Conservation (phyloP, 2,888 invertebrate species). For the Strigamia maritima region DNA sequence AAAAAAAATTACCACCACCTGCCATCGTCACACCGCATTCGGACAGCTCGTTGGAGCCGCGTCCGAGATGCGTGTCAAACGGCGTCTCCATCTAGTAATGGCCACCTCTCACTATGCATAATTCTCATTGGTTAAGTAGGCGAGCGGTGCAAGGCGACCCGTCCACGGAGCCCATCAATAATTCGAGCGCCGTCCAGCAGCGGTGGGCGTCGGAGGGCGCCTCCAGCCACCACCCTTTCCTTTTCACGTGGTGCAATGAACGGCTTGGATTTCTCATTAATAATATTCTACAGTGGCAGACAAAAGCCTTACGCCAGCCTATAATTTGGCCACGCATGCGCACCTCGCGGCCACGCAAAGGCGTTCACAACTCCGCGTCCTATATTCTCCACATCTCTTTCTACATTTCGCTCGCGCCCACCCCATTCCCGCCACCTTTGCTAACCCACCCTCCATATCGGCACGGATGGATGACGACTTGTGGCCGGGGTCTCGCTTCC, state of each 20-base stretch:
- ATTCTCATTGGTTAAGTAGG: conserved; percentile 34
- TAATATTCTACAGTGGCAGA: conserved; percentile 34
- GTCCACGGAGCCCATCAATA: conserved; percentile 30
- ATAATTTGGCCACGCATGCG: conserved; percentile 34
- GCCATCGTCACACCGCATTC: conserved; percentile 1
- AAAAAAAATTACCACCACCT: not conserved
- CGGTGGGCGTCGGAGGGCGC: conserved; percentile 32
- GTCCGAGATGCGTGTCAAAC: not conserved
- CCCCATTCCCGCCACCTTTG: not conserved
- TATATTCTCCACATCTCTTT: not conserved
- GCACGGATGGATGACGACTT: conserved; percentile 29
- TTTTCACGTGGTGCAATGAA: conserved; percentile 34
- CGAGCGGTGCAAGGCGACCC: conserved; percentile 30
- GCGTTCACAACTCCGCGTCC: conserved; percentile 1
- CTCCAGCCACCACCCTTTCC: conserved; percentile 28
- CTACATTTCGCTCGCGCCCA: not conserved
- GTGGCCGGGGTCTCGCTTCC: conserved; percentile 24
- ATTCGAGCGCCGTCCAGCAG: conserved; percentile 30
- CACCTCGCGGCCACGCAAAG: conserved; percentile 30
- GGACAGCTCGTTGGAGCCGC: not conserved
- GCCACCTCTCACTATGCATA: conserved; percentile 34
- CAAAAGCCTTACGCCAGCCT: conserved; percentile 34
- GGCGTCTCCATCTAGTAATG: conserved; percentile 25
- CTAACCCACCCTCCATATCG: conserved; percentile 5
- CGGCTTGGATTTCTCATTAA: conserved; percentile 34